Evolutionary conservation across 37 sponge, comb jelly and placozoan species (phyloP).

Genomic region (Corticium candelabrum): DNA sequence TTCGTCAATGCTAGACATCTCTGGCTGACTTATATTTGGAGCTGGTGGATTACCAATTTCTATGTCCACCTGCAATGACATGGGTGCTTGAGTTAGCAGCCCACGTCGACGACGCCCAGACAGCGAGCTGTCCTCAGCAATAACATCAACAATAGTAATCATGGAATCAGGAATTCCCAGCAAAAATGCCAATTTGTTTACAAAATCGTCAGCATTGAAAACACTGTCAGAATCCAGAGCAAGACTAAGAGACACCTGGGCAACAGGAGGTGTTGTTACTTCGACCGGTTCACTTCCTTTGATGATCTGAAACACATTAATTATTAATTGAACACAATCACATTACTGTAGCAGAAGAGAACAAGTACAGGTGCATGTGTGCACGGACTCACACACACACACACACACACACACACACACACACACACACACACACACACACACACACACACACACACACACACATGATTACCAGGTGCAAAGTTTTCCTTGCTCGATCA

Average conservation of each 20-base stretch:
- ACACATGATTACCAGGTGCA: slow-evolving; percentile 38
- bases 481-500: slow-evolving; percentile 33
- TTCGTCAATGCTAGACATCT: slow-evolving; percentile 21
- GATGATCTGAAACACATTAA: slow-evolving; percentile 24
- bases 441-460: background rate
- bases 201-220: slow-evolving; percentile 40
- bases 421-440: background rate
- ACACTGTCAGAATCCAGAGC: slow-evolving; percentile 59
- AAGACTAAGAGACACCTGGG: slow-evolving; percentile 50
- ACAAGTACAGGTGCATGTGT: background rate
- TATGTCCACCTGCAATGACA: slow-evolving; percentile 16
- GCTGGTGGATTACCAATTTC: slow-evolving; percentile 55
- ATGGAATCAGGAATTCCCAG: slow-evolving; percentile 39
- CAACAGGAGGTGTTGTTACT: slow-evolving; percentile 66
- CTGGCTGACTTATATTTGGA: slow-evolving; percentile 17
- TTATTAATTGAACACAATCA: background rate
- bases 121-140: slow-evolving; percentile 23
- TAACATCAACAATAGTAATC: slow-evolving; percentile 60
- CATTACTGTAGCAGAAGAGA: background rate
- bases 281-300: slow-evolving; percentile 61
- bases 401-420: background rate
- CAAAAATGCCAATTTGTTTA: slow-evolving; percentile 54
- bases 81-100: too few species aligned
- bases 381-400: slow-evolving; percentile 8
- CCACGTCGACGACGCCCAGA: background rate